phyloP scores from a whole-genome alignment of 2,797 vertebrate genomes.

The Lutjanus campechanus region DNA sequence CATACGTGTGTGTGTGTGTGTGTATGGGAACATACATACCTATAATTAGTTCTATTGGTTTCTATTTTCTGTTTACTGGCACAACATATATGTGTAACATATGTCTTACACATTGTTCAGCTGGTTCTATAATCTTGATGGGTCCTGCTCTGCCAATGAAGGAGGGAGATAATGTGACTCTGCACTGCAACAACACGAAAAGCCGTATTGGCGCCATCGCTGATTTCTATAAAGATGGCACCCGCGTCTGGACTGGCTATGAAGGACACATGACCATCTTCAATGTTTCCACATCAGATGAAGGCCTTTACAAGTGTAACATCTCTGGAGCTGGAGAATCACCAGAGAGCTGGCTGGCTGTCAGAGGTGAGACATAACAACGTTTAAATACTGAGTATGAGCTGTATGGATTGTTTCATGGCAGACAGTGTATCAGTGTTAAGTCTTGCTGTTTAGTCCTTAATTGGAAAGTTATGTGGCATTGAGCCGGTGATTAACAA shows the following conservation, averaged over 20 bases:
- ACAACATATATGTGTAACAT: no score
- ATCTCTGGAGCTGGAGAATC: fast-evolving
- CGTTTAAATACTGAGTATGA: no score
- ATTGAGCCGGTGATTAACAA: no score
- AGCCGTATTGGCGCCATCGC: fast-evolving
- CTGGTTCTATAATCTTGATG: constrained; percentile 41
- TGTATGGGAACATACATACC: no score
- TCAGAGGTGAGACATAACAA: constrained; percentile 10
- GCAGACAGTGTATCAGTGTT: no score
- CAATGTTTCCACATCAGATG: not conserved
- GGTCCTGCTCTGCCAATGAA: not conserved
- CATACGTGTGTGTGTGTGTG: no score
- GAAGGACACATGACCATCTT: not conserved
- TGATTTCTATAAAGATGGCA: constrained; percentile 28
- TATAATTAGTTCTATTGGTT: no score
- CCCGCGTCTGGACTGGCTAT: fast-evolving
- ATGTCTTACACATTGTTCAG: constrained; percentile 4
- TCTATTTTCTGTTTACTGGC: no score
- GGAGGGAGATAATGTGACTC: constrained; percentile 20
- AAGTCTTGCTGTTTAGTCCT: no score
- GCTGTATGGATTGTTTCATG: no score
- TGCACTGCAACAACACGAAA: not conserved
- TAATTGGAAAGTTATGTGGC: no score
- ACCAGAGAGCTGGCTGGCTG: constrained; percentile 7
- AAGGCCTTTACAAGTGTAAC: constrained; percentile 34